These are phyloP conservation scores for Leguminivora glycinivorella DNA, from an alignment of 1,140 invertebrate genomes.

Conservation along the genomic window DNA sequence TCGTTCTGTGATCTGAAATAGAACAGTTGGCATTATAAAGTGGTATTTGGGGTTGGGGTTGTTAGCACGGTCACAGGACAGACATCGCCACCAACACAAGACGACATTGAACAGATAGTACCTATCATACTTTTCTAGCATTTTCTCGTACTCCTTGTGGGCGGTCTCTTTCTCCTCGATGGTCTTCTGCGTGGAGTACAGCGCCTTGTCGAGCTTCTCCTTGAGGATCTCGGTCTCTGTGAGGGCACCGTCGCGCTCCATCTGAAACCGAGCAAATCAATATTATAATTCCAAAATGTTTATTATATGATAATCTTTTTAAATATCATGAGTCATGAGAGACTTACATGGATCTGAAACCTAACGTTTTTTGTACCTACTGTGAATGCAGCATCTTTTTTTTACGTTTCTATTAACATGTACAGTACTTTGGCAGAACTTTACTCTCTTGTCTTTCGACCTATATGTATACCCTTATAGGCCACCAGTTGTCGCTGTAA, in stretches of 20 bases:
- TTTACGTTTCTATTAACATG: too few species aligned
- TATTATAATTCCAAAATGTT: constrained; percentile 63
- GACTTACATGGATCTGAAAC: too few species aligned
- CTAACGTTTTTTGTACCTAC: too few species aligned
- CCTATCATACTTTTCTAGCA: constrained; percentile 96
- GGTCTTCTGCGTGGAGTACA: constrained; percentile 88
- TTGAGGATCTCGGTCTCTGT: constrained; percentile 92
- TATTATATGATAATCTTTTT: too few species aligned
- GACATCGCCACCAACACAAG: constrained; percentile 63
- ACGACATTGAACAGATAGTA: constrained; percentile 77
- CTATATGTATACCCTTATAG: too few species aligned
- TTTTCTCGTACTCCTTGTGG: constrained; percentile 94
- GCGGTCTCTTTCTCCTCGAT: constrained; percentile 93
- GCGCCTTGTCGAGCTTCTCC: constrained; percentile 93
- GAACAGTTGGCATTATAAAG: constrained; percentile 31
- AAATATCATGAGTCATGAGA: too few species aligned
- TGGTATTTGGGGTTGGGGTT: constrained; percentile 24
- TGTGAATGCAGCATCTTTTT: too few species aligned
- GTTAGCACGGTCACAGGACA: constrained; percentile 27
- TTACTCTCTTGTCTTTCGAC: too few species aligned
- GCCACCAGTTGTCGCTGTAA: too few species aligned
- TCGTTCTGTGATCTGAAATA: constrained; percentile 89
- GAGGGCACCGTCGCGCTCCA: constrained; percentile 91
- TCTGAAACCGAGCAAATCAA: constrained; percentile 79
- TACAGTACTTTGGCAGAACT: too few species aligned